Evolutionary conservation across 53 echinoderm and acorn worm genomes (phyloP).

Genomic region (Apostichopus leukothele): DNA sequence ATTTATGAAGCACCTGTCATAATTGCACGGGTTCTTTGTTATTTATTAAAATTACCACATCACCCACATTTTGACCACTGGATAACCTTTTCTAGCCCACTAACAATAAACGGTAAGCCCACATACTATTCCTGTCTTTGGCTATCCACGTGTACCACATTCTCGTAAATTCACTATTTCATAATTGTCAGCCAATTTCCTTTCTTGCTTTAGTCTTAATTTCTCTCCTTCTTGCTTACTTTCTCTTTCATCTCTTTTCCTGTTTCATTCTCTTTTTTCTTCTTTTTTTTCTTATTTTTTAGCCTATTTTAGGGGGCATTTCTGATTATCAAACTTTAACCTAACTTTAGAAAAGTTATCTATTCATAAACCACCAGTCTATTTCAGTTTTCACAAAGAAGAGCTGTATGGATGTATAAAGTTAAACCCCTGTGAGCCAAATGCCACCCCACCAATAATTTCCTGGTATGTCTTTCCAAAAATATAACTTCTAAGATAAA

Average conservation of each 20-base stretch:
- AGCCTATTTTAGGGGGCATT: background rate
- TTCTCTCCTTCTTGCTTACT: no score
- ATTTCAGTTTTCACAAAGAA: constrained; percentile 7
- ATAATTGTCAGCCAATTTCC: no score
- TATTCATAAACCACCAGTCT: constrained; percentile 18
- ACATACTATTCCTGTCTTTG: no score
- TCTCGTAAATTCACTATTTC: no score
- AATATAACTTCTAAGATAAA: background rate
- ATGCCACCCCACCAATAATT: background rate
- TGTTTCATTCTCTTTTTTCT: no score
- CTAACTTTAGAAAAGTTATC: background rate
- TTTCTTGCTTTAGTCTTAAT: no score
- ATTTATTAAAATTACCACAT: background rate
- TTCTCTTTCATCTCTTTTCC: no score
- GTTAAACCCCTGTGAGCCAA: background rate
- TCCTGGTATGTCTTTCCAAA: no score
- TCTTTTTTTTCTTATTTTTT: background rate
- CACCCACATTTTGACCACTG: background rate
- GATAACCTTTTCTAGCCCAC: no score
- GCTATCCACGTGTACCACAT: no score
- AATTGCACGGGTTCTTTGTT: background rate
- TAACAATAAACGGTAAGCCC: no score
- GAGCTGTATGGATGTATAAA: background rate
- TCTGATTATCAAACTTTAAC: background rate
- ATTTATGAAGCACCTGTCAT: no score